Evolutionary conservation across 2,797 vertebrate genomes (phyloP).

Genomic region (Mycteria americana): DNA sequence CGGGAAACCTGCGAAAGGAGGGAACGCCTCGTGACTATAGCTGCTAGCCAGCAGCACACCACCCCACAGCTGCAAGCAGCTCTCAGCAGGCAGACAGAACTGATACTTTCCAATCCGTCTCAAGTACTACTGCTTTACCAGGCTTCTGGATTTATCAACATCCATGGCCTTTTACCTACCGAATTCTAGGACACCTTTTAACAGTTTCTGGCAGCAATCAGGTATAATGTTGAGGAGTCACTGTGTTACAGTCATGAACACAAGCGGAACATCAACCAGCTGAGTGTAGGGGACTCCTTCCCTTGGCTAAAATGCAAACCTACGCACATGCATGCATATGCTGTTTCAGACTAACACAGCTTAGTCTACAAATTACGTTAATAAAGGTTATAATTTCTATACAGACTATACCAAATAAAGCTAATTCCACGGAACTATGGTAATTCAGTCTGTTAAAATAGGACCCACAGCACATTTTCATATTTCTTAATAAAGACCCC

Average conservation of each 20-base stretch:
- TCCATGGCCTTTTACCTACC: neutral
- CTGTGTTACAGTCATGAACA: fast-evolving
- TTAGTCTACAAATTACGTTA: neutral
- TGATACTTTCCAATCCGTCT: neutral
- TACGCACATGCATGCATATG: fast-evolving
- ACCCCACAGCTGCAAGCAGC: neutral
- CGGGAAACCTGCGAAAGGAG: neutral
- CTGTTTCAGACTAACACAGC: neutral
- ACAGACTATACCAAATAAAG: neutral
- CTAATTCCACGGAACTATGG: neutral
- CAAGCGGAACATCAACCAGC: neutral
- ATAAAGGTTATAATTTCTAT: neutral
- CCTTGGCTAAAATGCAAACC: neutral
- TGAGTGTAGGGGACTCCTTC: neutral
- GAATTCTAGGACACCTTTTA: neutral
- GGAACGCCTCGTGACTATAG: fast-evolving
- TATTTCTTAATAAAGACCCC: neutral
- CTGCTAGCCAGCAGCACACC: neutral
- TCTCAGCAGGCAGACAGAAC: neutral
- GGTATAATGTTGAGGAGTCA: neutral
- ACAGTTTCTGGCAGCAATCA: neutral
- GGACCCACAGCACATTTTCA: neutral
- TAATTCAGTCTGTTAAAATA: neutral
- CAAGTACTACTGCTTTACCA: neutral
- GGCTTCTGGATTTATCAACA: neutral